Percentiles rank a stretch among this genome's conserved stretches.
These are phyloP conservation scores for Asbolus verrucosus DNA, from an alignment of 1,140 invertebrate genomes.

Conservation along the genomic window DNA sequence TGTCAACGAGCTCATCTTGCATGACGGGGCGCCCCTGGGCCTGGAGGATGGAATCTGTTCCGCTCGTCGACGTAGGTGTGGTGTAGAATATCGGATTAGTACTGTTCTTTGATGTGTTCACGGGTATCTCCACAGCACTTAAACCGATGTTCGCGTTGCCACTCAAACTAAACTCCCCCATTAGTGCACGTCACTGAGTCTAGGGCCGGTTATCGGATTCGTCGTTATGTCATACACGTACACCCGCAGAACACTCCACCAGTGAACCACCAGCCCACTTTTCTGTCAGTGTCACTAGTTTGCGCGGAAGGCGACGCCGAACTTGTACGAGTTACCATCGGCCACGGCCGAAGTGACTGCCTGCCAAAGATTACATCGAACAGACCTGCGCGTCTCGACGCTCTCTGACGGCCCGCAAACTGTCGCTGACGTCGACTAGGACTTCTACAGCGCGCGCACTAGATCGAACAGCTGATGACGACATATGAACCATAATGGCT, in stretches of 20 bases:
- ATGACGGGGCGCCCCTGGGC: slow-evolving; percentile 58
- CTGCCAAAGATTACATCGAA: slow-evolving; percentile 42
- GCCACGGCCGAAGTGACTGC: slow-evolving; percentile 24
- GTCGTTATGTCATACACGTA: slow-evolving; percentile 62
- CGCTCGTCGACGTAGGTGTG: slow-evolving; percentile 59
- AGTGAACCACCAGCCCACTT: slow-evolving; percentile 61
- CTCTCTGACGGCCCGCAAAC: slow-evolving; percentile 9
- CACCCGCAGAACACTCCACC: slow-evolving; percentile 56
- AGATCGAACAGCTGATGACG: slow-evolving; percentile 61
- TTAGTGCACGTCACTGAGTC: slow-evolving; percentile 61
- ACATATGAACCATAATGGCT: slow-evolving; percentile 49
- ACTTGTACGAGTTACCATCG: slow-evolving; percentile 12
- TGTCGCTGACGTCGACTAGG: slow-evolving; percentile 40
- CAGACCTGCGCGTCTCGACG: slow-evolving; percentile 9
- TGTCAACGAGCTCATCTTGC: slow-evolving; percentile 65
- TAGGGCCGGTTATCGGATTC: slow-evolving; percentile 47
- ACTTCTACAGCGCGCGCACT: slow-evolving; percentile 51
- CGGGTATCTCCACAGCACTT: slow-evolving; percentile 63
- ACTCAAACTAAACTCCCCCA: slow-evolving; percentile 66
- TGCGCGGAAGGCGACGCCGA: slow-evolving; percentile 48
- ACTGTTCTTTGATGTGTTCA: slow-evolving; percentile 60
- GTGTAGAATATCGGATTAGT: slow-evolving; percentile 63
- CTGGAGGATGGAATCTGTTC: slow-evolving; percentile 56
- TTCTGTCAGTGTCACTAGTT: slow-evolving; percentile 60
- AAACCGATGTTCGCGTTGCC: slow-evolving; percentile 63